Conservation (phyloP, 2,797 vertebrate species). For the Uromys caudimaculatus region DNA sequence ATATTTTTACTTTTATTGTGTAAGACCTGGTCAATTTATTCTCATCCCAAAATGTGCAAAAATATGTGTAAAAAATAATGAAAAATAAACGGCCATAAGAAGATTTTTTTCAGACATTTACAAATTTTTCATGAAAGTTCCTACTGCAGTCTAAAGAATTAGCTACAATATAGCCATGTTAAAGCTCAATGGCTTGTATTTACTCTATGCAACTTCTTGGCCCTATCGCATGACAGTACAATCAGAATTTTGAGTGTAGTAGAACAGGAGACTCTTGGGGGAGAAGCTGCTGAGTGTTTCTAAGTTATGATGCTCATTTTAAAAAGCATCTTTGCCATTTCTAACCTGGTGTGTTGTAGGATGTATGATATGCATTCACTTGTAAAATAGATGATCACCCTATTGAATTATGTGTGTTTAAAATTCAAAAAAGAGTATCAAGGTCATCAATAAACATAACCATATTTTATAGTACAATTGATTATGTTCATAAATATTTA, state of each 20-base stretch:
- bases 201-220: background rate
- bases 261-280: background rate
- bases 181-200: background rate
- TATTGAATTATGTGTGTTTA: background rate
- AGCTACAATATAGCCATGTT: background rate
- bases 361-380: background rate
- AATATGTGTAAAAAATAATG: background rate
- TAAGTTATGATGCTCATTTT: background rate
- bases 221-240: background rate
- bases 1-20: background rate
- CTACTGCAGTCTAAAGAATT: constrained; percentile 1
- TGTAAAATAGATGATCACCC: background rate
- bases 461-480: background rate
- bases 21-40: background rate
- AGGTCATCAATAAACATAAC: background rate
- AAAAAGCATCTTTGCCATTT: background rate
- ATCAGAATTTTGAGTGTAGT: background rate
- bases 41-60: background rate
- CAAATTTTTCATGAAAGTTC: background rate
- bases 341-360: background rate
- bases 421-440: background rate
- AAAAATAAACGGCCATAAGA: background rate
- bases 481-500: background rate
- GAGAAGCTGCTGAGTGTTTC: background rate
- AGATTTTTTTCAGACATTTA: background rate